Evolutionary conservation across 2,113 vertebrate genomes (phyloP).

Genomic region (Solea senegalensis): DNA sequence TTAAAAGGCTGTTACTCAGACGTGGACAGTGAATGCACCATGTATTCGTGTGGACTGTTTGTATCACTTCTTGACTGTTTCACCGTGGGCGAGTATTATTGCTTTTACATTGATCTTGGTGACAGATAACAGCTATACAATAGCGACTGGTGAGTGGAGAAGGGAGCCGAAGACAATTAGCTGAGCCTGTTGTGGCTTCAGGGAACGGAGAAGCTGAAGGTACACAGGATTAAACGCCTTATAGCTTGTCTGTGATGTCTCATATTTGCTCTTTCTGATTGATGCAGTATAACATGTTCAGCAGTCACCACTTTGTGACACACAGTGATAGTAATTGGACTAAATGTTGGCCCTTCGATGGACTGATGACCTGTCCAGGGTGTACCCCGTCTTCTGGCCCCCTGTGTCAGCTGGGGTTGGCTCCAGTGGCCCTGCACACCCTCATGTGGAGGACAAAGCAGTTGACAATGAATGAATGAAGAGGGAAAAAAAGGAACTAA

Average conservation of each 20-base stretch:
- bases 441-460: no score
- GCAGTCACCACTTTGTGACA: no score
- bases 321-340: no score
- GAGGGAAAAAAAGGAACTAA: no score
- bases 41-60: conserved; percentile 43
- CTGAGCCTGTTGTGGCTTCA: conserved; percentile 25
- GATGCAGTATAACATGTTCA: no score
- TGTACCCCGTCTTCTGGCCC: no score
- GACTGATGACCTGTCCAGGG: no score
- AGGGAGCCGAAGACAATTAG: conserved; percentile 34
- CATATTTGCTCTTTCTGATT: not conserved
- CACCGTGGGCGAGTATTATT: conserved; percentile 43
- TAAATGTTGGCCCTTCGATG: no score
- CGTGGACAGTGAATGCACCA: conserved; percentile 14
- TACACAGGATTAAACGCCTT: not conserved
- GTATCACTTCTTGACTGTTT: conserved; percentile 39
- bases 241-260: not conserved
- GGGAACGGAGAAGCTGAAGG: not conserved
- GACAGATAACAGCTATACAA: conserved; percentile 46
- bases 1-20: conserved; percentile 60
- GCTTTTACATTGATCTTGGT: conserved; percentile 56
- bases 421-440: no score
- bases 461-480: no score
- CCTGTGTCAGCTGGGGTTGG: no score
- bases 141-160: conserved; percentile 40